Conservation (phyloP, 2,888 invertebrate species). For the Oithona nana region DNA sequence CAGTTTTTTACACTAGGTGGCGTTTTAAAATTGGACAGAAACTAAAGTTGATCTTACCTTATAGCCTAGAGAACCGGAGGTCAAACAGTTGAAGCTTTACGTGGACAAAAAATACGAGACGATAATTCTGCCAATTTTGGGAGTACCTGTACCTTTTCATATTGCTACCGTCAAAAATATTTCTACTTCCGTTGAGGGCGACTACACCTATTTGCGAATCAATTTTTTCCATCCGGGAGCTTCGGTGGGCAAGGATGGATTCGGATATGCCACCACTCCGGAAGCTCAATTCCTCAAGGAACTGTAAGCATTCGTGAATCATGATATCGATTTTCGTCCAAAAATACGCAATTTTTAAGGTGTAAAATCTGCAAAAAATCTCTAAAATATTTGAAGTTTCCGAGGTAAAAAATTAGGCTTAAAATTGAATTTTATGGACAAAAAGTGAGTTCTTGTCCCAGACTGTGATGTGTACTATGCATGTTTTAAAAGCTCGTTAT, state of each 20-base stretch:
- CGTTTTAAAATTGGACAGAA: no score
- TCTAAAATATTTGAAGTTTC: background rate
- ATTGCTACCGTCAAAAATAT: constrained; percentile 98
- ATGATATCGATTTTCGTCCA: background rate
- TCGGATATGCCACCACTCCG: constrained; percentile 68
- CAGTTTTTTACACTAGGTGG: no score
- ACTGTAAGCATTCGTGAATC: constrained; percentile 32
- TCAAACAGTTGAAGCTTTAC: constrained; percentile 77
- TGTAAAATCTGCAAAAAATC: background rate
- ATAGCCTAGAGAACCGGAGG: constrained; percentile 81
- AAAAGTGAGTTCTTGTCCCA: background rate
- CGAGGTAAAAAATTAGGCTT: background rate
- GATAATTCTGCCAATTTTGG: constrained; percentile 91
- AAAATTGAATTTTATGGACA: no score
- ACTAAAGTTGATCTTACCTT: no score
- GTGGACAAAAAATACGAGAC: constrained; percentile 96
- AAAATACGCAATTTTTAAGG: background rate
- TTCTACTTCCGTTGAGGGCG: constrained; percentile 93
- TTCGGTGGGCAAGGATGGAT: constrained; percentile 77
- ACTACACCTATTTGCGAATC: constrained; percentile 88
- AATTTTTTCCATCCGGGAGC: constrained; percentile 98
- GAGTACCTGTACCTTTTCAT: constrained; percentile 88
- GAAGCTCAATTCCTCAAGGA: constrained; percentile 96
- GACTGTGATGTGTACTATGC: background rate
- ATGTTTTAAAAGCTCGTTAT: constrained; percentile 13